A percentile compares a stretch with the other conserved stretches of the same genome.
phyloP scores from a whole-genome alignment of 2,888 invertebrate species.

The Sesamia inferens region DNA sequence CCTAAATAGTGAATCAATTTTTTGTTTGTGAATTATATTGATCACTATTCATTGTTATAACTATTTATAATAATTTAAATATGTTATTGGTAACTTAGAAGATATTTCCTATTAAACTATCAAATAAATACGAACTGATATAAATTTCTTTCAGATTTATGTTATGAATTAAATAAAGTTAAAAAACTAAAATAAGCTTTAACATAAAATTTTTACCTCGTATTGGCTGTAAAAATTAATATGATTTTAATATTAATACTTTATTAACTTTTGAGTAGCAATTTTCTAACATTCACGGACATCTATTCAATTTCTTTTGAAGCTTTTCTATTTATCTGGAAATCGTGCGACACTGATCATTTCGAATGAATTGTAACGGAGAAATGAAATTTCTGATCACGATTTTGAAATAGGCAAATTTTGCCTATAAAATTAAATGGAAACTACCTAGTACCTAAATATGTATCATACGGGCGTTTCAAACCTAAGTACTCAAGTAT shows the following conservation, averaged over 20 bases:
- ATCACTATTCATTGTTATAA: not conserved
- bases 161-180: not conserved
- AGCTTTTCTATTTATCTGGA: slow-evolving; percentile 51
- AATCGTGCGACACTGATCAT: slow-evolving; percentile 61
- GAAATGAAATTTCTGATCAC: slow-evolving; percentile 51
- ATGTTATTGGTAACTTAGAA: not conserved
- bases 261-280: slow-evolving; percentile 16
- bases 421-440: slow-evolving; percentile 29
- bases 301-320: slow-evolving; percentile 55
- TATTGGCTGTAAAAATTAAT: slow-evolving; percentile 16
- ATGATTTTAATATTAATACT: slow-evolving; percentile 34
- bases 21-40: not conserved
- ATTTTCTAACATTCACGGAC: slow-evolving; percentile 49
- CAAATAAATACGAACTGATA: slow-evolving; percentile 13
- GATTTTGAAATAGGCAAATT: slow-evolving; percentile 52
- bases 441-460: slow-evolving; percentile 7
- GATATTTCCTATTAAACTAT: not conserved
- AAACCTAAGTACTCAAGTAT: not conserved
- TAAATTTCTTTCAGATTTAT: not conserved
- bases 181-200: not conserved
- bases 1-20: not conserved
- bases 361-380: slow-evolving; percentile 58
- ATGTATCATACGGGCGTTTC: not conserved
- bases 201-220: not conserved
- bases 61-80: not conserved